These are phyloP conservation scores for Charanyca ferruginea DNA, from an alignment of 2,888 invertebrate species.

Conservation along the genomic window DNA sequence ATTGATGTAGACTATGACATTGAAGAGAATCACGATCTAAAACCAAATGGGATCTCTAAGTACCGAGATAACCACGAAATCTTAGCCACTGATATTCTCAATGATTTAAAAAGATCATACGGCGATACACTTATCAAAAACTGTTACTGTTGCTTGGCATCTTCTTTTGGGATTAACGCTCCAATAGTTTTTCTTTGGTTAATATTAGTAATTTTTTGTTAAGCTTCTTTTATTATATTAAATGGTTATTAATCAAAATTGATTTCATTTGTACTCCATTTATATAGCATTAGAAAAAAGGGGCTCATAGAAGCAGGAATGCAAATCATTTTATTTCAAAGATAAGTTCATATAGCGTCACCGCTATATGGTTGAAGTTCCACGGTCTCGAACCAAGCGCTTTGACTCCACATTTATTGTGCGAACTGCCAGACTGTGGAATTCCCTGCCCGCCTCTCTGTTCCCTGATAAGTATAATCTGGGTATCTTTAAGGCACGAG, in stretches of 20 bases:
- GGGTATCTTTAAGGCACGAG: too few species aligned
- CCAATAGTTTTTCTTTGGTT: slow-evolving; percentile 8
- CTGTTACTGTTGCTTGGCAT: slow-evolving; percentile 69
- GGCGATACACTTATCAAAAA: slow-evolving; percentile 61
- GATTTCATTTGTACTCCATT: slow-evolving; percentile 8
- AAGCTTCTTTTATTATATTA: slow-evolving; percentile 30
- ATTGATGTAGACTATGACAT: slow-evolving; percentile 40
- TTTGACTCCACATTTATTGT: too few species aligned
- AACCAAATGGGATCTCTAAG: slow-evolving; percentile 40
- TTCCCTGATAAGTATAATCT: too few species aligned
- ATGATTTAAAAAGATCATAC: slow-evolving; percentile 60
- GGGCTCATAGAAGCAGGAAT: too few species aligned
- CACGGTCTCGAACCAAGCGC: too few species aligned
- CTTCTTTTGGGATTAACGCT: slow-evolving; percentile 5
- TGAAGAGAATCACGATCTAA: slow-evolving; percentile 34
- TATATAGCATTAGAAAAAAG: too few species aligned
- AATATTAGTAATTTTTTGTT: slow-evolving; percentile 18
- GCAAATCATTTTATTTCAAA: too few species aligned
- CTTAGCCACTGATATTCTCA: slow-evolving; percentile 50
- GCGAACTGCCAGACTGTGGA: too few species aligned
- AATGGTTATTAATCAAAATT: slow-evolving; percentile 4
- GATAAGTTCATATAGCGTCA: too few species aligned
- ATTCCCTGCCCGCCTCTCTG: too few species aligned
- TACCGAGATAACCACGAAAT: slow-evolving; percentile 29
- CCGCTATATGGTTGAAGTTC: too few species aligned